Percentiles rank a stretch among this genome's conserved stretches.
Conservation (phyloP, 2,113 vertebrate species). For the Alligator mississippiensis region DNA sequence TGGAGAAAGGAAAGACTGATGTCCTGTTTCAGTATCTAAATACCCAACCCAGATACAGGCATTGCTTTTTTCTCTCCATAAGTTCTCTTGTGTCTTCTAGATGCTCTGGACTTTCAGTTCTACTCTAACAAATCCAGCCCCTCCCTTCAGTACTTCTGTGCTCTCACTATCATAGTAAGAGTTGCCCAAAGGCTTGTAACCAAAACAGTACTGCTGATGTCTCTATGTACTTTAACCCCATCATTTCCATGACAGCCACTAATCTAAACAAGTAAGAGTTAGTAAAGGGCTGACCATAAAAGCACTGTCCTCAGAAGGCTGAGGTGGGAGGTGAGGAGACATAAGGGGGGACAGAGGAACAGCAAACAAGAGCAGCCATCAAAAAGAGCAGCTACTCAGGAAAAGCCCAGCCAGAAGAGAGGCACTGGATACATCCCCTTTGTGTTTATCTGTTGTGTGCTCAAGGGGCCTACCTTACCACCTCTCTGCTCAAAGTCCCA, state of each 20-base stretch:
- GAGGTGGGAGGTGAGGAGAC: not conserved
- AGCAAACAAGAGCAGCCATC: not conserved
- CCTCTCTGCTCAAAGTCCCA: not conserved
- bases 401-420: not conserved
- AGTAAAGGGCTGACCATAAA: not conserved
- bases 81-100: too few relatives aligned
- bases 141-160: not conserved
- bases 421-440: rapidly evolving
- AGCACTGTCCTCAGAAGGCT: not conserved
- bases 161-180: not conserved
- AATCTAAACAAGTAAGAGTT: not conserved
- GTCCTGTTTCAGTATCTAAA: not conserved
- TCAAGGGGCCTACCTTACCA: not conserved
- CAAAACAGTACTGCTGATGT: not conserved
- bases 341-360: not conserved
- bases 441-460: not conserved
- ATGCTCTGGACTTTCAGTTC: not conserved
- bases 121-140: not conserved
- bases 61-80: not conserved
- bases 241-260: not conserved
- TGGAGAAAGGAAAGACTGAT: not conserved
- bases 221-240: not conserved
- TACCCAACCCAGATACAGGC: not conserved
- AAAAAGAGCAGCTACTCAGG: not conserved
- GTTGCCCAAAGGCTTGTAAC: not conserved